These are phyloP conservation scores for Solenodon paradoxus DNA, from an alignment of 2,113 vertebrate species.

Conservation along the genomic window DNA sequence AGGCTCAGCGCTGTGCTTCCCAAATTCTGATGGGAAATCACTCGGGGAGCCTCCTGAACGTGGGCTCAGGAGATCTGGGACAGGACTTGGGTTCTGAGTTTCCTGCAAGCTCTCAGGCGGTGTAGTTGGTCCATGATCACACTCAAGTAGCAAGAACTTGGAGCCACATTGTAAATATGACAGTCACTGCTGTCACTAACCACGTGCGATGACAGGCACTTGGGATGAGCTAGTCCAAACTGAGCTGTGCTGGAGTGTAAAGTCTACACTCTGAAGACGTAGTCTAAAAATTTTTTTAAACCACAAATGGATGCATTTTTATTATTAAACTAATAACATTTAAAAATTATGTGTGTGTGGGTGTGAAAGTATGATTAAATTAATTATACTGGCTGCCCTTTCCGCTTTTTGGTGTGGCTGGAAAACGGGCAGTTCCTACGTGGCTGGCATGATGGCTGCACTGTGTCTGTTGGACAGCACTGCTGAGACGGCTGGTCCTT, in stretches of 20 bases:
- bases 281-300: neutral
- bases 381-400: neutral
- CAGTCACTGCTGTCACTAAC: rapidly evolving
- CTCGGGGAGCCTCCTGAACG: neutral
- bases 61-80: neutral
- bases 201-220: neutral
- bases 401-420: neutral
- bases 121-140: rapidly evolving
- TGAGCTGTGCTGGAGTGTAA: neutral
- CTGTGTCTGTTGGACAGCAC: neutral
- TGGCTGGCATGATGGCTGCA: neutral
- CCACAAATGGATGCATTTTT: no score
- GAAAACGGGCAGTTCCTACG: neutral
- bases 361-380: neutral
- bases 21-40: neutral
- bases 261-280: neutral
- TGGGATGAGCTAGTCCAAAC: neutral
- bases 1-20: neutral
- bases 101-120: neutral
- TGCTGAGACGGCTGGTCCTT: neutral
- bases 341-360: neutral
- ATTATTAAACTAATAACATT: no score
- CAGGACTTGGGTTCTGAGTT: neutral
- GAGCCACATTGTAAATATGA: rapidly evolving
- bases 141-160: neutral